Conservation (phyloP, 1,140 invertebrate species). For the Medauroidea extradentata region DNA sequence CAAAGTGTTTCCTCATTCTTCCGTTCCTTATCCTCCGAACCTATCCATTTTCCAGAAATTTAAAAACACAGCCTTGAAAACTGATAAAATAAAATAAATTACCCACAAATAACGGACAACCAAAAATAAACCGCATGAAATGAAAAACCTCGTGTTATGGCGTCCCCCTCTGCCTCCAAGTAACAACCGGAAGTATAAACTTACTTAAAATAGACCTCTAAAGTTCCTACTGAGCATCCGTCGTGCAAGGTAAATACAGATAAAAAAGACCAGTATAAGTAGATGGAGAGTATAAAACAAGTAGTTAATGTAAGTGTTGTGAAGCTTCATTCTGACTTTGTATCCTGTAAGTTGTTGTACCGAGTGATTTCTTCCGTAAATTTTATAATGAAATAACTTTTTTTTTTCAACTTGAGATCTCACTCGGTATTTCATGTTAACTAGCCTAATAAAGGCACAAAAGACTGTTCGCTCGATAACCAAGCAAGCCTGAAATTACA, state of each 20-base stretch:
- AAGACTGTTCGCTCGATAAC: no score
- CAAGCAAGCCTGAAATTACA: no score
- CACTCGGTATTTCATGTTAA: no score
- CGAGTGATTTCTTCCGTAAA: no score
- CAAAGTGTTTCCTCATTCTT: slow-evolving; percentile 7
- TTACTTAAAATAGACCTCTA: slow-evolving; percentile 19
- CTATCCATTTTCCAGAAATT: slow-evolving; percentile 15
- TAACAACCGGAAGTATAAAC: slow-evolving; percentile 37
- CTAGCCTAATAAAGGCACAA: no score
- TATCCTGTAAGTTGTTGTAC: no score
- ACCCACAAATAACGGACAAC: slow-evolving; percentile 4
- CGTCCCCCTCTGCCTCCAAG: slow-evolving; percentile 45
- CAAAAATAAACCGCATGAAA: slow-evolving; percentile 8
- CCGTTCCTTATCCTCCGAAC: slow-evolving; percentile 15
- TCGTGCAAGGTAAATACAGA: background rate
- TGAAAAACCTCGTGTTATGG: background rate
- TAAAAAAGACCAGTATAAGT: no score
- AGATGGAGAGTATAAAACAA: no score
- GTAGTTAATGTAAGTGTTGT: no score
- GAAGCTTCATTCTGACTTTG: no score
- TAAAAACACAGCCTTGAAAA: background rate
- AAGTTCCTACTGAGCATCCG: background rate
- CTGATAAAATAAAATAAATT: slow-evolving; percentile 9
- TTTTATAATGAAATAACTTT: no score
- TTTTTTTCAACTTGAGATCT: no score